Base-by-base conservation (phyloP, 1,140 invertebrate species). In the Macrobrachium rosenbergii region DNA sequence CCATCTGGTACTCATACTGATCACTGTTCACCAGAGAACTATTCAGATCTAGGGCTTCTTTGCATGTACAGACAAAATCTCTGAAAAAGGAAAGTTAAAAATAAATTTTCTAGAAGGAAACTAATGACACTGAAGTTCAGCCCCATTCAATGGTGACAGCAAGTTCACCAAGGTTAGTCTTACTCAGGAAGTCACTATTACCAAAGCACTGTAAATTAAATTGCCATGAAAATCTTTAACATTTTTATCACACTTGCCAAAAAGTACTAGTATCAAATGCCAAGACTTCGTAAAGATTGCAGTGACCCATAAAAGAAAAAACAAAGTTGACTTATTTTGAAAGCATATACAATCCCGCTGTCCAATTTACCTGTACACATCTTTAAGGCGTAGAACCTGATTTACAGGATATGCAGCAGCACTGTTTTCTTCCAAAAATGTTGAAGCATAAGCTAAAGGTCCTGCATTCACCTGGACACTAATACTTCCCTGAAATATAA, bases 391-490 rank as follows among this genome's bases (percentile, higher is more conserved):
- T 90, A 96, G 95, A 3, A 97, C 95, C 92, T 95, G 95, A 82
- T 97, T 96, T 83, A 95, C 94, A 0, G 96, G 94, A 92, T 96
- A 97, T 75, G 94, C 12, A 92, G 91, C 28, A 93, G 76, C 79
- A 60, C 63, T 82, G 12, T 67, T 62, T 52, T 90, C 88, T 92
- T 96, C 95, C 1, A 99, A 92, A 92, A 99, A 99, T 7, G 96
- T 97, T 90, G 95, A 95, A 1, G 97, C 97, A 92, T 98, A 99
- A 5, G 97, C 97, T 73, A 98, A 92, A 2, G 98, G 98, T 52
- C 98, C 98, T n/a, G 97, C 97, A 93, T 99, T 98, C 0, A 99
- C 97, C 91, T 97, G 97, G 14, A 98, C 96, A 91, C 96, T 97
- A 86, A 98, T 95, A 90, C 93, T 93, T 58, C 94, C 93, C 92